Evolutionary conservation across 2,797 vertebrate species (phyloP), one percentile per base, ranked within the genome.

Genomic region (Columba guinea): DNA sequence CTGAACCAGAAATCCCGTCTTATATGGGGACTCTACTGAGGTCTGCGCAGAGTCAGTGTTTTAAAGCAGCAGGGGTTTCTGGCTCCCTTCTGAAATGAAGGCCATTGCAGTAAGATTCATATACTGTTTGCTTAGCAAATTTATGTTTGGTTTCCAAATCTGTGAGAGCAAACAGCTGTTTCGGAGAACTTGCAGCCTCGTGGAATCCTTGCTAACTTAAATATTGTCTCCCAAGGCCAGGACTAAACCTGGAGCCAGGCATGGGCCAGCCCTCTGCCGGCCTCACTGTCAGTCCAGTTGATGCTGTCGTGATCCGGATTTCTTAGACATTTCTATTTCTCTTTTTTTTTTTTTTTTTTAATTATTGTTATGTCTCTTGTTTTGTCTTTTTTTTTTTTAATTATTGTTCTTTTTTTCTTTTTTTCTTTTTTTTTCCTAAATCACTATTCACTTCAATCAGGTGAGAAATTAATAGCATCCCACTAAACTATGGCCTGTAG

Each of bases 211-310:
- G 27, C 51, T 26, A 35, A 32, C n/a, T 5, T 13, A 49, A 30
- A 26, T 2, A 0, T n/a, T 35, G 7, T 30, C 8, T 76, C n/a
- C 49, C 9, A 2, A 34, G 32, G 15, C 55, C n/a, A 27, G 41
- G 82, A 49, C 7, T 17, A 52, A 90, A 78, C 34, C 10, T 0
- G 1, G 63, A 44, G 41, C 4, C 2, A 1, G 55, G 41, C 13
- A 28, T 0, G 8, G 55, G 8, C 23, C 46, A 56, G 17, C 9
- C 60, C 46, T 30, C 34, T 4, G 0, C 28, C 0, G 1, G 71
- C 32, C 5, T 0, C 27, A 2, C 28, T 12, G 13, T 27, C 30
- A 27, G 7, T 48, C 80, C 27, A 51, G 24, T 39, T 4, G 28
- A n/a, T 55, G 46, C 48, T 49, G 12, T 26, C 1, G 0, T 32